Conservation (phyloP, 2,888 invertebrate species). For the Clistopyga incitator region DNA sequence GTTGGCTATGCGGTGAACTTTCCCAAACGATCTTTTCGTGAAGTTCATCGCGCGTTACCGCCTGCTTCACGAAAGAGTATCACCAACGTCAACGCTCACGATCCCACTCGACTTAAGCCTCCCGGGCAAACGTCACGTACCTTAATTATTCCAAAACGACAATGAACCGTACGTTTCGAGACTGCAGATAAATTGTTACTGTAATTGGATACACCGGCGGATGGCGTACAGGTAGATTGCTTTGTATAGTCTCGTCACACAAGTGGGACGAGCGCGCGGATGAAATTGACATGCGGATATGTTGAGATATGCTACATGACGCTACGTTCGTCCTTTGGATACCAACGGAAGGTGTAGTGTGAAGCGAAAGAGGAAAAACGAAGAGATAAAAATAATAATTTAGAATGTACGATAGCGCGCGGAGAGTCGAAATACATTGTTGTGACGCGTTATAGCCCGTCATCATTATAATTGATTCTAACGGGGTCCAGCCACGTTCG, state of each 20-base stretch:
- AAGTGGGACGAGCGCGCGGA: background rate
- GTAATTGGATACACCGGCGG: slow-evolving; percentile 20
- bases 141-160: slow-evolving; percentile 28
- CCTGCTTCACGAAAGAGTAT: background rate
- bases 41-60: slow-evolving; percentile 31
- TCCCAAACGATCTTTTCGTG: slow-evolving; percentile 36
- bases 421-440: slow-evolving; percentile 50
- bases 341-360: background rate
- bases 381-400: slow-evolving; percentile 1
- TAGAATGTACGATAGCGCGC: background rate
- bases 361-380: background rate
- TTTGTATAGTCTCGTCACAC: background rate
- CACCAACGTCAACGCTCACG: slow-evolving; percentile 14
- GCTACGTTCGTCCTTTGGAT: background rate
- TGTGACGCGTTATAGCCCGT: slow-evolving; percentile 75
- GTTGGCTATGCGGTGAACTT: slow-evolving; percentile 45
- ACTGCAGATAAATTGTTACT: slow-evolving; percentile 23
- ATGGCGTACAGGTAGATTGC: slow-evolving; percentile 14
- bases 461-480: slow-evolving; percentile 81
- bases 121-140: background rate
- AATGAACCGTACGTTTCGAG: slow-evolving; percentile 10
- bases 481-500: slow-evolving; percentile 71
- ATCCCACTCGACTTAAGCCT: background rate
- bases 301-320: slow-evolving; percentile 2
- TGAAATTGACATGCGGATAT: slow-evolving; percentile 13